Conservation (phyloP, 2,888 invertebrate species). For the Apamea anceps region DNA sequence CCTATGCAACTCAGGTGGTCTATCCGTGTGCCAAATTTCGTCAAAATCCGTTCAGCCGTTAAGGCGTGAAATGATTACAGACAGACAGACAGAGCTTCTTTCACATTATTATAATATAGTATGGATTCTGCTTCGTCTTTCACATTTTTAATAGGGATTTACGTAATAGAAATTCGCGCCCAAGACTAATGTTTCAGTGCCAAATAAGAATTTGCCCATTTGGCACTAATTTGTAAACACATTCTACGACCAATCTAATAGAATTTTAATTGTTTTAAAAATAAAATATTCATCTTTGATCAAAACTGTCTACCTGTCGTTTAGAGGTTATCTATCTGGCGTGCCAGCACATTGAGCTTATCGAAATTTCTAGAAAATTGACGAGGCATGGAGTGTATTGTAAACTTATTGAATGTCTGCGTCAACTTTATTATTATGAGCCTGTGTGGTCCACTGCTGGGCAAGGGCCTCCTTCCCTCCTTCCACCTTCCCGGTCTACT, state of each 20-base stretch:
- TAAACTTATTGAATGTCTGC: neutral
- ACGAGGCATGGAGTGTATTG: neutral
- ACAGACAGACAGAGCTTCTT: neutral
- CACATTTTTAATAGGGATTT: no score
- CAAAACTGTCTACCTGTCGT: neutral
- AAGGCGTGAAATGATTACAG: neutral
- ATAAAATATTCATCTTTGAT: neutral
- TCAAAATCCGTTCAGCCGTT: neutral
- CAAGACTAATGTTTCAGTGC: neutral
- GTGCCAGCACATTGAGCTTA: neutral
- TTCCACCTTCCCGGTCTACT: no score
- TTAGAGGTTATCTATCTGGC: neutral
- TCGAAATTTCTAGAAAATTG: neutral
- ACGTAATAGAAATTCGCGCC: neutral
- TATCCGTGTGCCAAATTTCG: neutral
- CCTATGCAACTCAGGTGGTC: neutral
- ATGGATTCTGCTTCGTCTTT: neutral
- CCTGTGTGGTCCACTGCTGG: no score
- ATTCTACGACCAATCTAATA: neutral
- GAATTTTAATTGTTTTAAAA: slow-evolving; percentile 2
- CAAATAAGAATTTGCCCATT: slow-evolving; percentile 29
- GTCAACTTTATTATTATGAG: no score
- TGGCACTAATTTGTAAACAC: slow-evolving; percentile 28
- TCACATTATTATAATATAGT: neutral
- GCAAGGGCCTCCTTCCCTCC: no score